Evolutionary conservation across 2,888 invertebrate species (phyloP), one percentile per base, ranked within the genome.

Genomic region (Plagodis dolabraria): DNA sequence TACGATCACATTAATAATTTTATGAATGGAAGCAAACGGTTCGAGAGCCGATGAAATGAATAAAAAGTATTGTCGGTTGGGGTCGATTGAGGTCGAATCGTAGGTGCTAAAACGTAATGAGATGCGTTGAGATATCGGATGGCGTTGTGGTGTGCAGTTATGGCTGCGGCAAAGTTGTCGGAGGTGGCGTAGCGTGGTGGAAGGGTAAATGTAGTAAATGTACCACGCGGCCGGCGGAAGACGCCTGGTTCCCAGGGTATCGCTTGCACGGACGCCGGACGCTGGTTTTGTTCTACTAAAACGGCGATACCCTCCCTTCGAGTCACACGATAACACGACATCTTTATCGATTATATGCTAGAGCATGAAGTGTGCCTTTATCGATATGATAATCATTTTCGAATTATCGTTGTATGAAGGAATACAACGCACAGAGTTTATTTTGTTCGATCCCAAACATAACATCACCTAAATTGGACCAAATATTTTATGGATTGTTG

Each of bases 1-100:
- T 92, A 92, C 89, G 92, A 92, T 87, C 89, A 76, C 92, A 92
- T 92, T 89, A 92, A 92, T 92, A 92, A 92, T 92, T 92, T 92
- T 92, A 92, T 92, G 92, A 92, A 92, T 91, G 89, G 90, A 87
- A 88, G 89, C 91, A 87, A 88, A 87, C 81, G 85, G 78, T 87
- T 89, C 84, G 82, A 88, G 82, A 88, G 85, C 82, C 83, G 82
- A 81, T 82, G 86, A 84, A 86, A 86, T 85, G 83, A 87, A 89
- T 85, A 88, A 87, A 86, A 87, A 79, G 77, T 79, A 72, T 79
- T 76, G 60, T 77, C 77, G 75, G 74, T 78, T 69, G 64, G 72
- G 81, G 83, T 77, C 79, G 80, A 84, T 80, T 74, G 86, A 83
- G 86, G 90, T 87, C 89, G 82, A 78, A 82, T 76, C 77, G 76